Percentiles rank a stretch among this genome's conserved stretches.
phyloP scores from a whole-genome alignment of 2,888 invertebrate genomes.

The Crepidodera aurea region DNA sequence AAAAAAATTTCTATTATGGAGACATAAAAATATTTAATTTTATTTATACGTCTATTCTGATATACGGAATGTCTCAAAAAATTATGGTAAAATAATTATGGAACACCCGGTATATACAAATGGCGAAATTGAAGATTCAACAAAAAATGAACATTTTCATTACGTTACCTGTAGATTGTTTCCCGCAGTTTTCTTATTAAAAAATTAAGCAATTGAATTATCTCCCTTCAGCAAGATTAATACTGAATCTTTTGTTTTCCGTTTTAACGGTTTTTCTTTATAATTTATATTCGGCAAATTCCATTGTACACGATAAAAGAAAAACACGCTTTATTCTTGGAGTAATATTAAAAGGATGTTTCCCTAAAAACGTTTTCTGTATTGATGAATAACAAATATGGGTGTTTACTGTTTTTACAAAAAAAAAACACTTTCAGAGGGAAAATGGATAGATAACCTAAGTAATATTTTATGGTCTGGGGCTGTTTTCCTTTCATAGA shows the following conservation, averaged over 20 bases:
- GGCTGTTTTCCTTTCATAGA: not conserved
- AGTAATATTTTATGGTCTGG: not conserved
- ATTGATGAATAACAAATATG: slow-evolving; percentile 18
- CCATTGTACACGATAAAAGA: slow-evolving; percentile 22
- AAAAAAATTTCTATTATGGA: no score
- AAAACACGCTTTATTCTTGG: slow-evolving; percentile 20
- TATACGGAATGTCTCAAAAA: no score
- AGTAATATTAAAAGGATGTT: slow-evolving; percentile 20
- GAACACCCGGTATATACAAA: no score
- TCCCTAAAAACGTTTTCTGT: slow-evolving; percentile 7
- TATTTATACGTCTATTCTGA: no score
- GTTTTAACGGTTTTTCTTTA: slow-evolving; percentile 21
- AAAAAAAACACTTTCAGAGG: not conserved
- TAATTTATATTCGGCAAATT: slow-evolving; percentile 24
- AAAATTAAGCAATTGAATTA: slow-evolving; percentile 19
- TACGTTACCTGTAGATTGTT: slow-evolving; percentile 9
- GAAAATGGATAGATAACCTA: not conserved
- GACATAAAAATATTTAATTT: no score
- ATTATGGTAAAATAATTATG: no score
- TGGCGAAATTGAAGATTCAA: not conserved
- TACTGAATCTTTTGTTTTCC: slow-evolving; percentile 25
- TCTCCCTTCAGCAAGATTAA: slow-evolving; percentile 25
- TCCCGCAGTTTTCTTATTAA: slow-evolving; percentile 13
- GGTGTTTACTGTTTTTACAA: slow-evolving; percentile 15
- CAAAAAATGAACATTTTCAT: slow-evolving; percentile 5